Base-by-base conservation (phyloP, 2,888 invertebrate genomes). In the Himalopsyche tibetana region DNA sequence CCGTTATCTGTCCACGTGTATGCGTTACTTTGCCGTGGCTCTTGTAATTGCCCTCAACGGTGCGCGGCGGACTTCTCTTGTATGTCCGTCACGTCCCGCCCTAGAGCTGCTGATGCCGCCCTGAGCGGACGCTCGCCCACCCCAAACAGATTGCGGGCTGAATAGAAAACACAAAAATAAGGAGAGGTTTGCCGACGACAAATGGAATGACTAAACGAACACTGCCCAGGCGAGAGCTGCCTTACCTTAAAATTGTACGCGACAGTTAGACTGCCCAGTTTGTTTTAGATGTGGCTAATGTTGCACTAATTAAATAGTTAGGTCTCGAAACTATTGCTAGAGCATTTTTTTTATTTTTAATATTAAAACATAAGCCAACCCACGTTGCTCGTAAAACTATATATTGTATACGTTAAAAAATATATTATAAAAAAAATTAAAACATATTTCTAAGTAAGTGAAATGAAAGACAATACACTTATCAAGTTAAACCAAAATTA, bases 31-130 rank as follows among this genome's bases (percentile, higher is more conserved):
- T 36, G 42, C 80, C 80, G 40, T n/a, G 40, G 40, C 80, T 51
- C 81, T 81, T 81, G 51, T 81, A 81, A 81, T 81, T 81, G 81
- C 81, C 81, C 45, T 42, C 51, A 28, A 45, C 81, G 63, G 63
- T 63, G 63, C 19, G 63, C 63, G 63, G 63, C 19, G 63, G 80
- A 38, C 38, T 56, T 83, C 84, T 88, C 84, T 36, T 55, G 84
- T 87, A 88, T 88, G 85, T 80, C 56, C 51, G 82, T 87, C 86
- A 88, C 88, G 88, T 87, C 40, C 82, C 45, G 19, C n/a, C 82
- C 19, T 83, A 82, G 84, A 86, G 85, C 80, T 81, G 63, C 63
- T 63, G 63, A 63, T 63, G 63, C 63, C 63, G 63, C 63, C 63
- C 63, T 19, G 63, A 84, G 55, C 82, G 82, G 51, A 82, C 82